Conservation (phyloP, 30 jellyfish, hydroid and myxozoan genomes). For the Turritopsis dohrnii region DNA sequence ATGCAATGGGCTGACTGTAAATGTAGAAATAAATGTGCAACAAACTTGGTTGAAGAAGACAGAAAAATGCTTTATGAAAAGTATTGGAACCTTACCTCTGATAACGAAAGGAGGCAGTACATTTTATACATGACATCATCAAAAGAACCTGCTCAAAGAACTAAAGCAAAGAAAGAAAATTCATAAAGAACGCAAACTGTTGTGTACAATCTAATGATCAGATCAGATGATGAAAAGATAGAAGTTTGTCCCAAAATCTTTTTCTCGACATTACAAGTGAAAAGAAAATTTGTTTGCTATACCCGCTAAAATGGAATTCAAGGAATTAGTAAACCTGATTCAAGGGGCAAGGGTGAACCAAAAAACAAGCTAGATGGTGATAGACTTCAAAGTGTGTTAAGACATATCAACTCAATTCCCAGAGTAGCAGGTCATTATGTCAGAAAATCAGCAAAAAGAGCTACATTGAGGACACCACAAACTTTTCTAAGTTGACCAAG, state of each 20-base stretch:
- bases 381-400: not conserved
- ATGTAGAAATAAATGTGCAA: slow-evolving; percentile 4
- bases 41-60: not conserved
- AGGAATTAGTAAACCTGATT: not conserved
- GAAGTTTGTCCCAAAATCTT: too few species aligned
- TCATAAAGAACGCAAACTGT: slow-evolving; percentile 10
- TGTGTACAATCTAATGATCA: not conserved
- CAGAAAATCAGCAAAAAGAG: not conserved
- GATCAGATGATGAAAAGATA: not conserved
- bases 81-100: slow-evolving; percentile 1
- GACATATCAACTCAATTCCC: slow-evolving; percentile 10
- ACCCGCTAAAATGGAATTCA: not conserved
- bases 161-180: not conserved
- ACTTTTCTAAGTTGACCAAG: slow-evolving; percentile 1
- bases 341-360: not conserved
- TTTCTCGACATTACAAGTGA: slow-evolving; percentile 10
- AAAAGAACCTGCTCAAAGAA: slow-evolving; percentile 2
- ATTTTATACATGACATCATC: not conserved
- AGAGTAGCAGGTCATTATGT: slow-evolving; percentile 4
- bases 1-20: slow-evolving; percentile 15
- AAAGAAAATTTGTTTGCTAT: slow-evolving; percentile 11
- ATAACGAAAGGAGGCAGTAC: slow-evolving; percentile 14
- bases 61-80: not conserved
- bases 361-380: slow-evolving; percentile 1
- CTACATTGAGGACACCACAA: slow-evolving; percentile 17